A percentile compares a stretch with the other conserved stretches of the same genome.
These are phyloP conservation scores for Pithys albifrons DNA, from an alignment of 2,113 vertebrate species.

Conservation along the genomic window DNA sequence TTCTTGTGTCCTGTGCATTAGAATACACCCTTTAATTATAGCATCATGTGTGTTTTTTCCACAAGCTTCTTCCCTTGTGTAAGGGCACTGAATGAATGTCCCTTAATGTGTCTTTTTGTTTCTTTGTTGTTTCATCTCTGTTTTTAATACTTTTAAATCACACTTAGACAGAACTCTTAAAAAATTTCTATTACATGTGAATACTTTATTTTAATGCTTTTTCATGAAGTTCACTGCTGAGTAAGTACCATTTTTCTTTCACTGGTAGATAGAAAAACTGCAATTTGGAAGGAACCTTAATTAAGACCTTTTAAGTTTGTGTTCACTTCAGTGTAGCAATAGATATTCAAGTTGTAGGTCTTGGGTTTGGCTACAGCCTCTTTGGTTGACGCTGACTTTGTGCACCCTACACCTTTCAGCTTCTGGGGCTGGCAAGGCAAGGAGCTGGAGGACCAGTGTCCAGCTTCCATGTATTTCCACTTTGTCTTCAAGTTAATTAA, in stretches of 20 bases:
- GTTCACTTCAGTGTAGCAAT: neutral
- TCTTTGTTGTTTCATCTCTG: neutral
- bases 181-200: neutral
- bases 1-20: neutral
- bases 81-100: neutral
- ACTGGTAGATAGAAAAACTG: accelerated
- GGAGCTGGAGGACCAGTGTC: neutral
- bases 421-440: neutral
- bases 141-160: neutral
- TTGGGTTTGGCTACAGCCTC: neutral
- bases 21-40: neutral
- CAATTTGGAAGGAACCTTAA: neutral
- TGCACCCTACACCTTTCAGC: accelerated
- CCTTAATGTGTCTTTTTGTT: neutral
- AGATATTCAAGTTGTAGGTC: neutral
- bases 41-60: neutral
- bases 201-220: neutral
- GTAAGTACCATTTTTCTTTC: neutral
- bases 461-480: neutral
- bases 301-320: neutral
- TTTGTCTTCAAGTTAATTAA: neutral
- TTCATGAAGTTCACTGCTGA: neutral
- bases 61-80: neutral
- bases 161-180: neutral
- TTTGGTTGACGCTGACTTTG: neutral